Percentiles rank a stretch among this genome's conserved stretches.
These are phyloP conservation scores for Lepus europaeus DNA, from an alignment of 2,113 vertebrate species.

Conservation along the genomic window DNA sequence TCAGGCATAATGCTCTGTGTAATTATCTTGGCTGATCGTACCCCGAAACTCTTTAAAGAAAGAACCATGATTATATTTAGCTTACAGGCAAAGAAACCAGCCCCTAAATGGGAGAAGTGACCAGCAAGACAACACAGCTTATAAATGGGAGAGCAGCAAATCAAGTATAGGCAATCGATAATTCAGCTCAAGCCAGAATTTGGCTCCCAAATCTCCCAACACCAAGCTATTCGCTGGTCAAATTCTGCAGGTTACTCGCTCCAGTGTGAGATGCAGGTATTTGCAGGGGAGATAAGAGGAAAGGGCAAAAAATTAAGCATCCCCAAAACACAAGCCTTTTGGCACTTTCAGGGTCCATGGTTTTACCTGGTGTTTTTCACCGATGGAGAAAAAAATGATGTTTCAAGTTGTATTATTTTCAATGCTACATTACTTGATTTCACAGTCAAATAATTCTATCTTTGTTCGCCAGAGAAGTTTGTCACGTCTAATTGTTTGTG, in stretches of 20 bases:
- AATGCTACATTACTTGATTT: constrained; percentile 76
- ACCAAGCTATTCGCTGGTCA: neutral
- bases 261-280: neutral
- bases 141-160: neutral
- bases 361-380: constrained; percentile 52
- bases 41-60: neutral
- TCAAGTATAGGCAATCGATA: too few species aligned
- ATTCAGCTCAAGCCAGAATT: neutral
- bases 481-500: constrained; percentile 71
- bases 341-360: neutral
- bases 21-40: neutral
- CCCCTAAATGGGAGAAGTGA: neutral
- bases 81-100: neutral
- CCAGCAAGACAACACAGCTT: too few species aligned
- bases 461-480: constrained; percentile 65
- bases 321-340: neutral
- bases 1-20: accelerated
- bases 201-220: neutral
- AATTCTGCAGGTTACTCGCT: neutral
- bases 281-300: neutral
- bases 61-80: neutral
- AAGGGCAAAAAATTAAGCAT: neutral
- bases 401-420: constrained; percentile 74
- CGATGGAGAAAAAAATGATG: constrained; percentile 4
- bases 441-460: constrained; percentile 75